phyloP scores from a whole-genome alignment of 2,797 vertebrate species.

The Cygnus olor region DNA sequence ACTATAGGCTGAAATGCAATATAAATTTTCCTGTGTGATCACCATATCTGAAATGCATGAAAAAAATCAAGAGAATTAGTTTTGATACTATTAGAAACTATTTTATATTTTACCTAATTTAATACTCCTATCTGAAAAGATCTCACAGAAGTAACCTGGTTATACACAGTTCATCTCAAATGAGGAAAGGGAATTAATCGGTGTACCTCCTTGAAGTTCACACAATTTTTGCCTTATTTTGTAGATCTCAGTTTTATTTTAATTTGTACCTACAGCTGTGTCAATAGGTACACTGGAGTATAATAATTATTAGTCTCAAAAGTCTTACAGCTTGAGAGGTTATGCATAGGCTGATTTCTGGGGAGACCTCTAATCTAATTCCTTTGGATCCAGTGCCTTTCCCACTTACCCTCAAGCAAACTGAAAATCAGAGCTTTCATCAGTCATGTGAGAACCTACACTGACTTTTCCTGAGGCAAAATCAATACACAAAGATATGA shows the following conservation, averaged over 20 bases:
- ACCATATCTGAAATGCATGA: neutral
- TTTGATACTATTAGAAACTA: neutral
- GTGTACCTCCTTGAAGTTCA: neutral
- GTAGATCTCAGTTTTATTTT: neutral
- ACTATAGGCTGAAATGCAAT: neutral
- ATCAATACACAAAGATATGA: constrained; percentile 39
- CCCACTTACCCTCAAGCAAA: neutral
- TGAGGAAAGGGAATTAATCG: neutral
- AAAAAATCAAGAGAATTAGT: neutral
- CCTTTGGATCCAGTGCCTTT: neutral
- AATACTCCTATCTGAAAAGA: neutral
- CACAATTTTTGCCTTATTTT: neutral
- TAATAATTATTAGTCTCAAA: neutral
- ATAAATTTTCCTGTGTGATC: neutral
- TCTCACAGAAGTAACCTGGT: neutral
- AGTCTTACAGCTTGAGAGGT: neutral
- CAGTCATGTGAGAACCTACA: neutral
- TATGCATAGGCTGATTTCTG: neutral
- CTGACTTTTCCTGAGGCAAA: constrained; percentile 52
- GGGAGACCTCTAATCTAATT: neutral
- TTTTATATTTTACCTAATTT: neutral
- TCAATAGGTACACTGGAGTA: neutral
- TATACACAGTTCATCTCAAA: neutral
- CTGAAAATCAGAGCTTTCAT: constrained; percentile 24
- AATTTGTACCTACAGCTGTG: neutral